phyloP scores from a whole-genome alignment of 2,797 vertebrate species.

The Aldrovandia affinis region DNA sequence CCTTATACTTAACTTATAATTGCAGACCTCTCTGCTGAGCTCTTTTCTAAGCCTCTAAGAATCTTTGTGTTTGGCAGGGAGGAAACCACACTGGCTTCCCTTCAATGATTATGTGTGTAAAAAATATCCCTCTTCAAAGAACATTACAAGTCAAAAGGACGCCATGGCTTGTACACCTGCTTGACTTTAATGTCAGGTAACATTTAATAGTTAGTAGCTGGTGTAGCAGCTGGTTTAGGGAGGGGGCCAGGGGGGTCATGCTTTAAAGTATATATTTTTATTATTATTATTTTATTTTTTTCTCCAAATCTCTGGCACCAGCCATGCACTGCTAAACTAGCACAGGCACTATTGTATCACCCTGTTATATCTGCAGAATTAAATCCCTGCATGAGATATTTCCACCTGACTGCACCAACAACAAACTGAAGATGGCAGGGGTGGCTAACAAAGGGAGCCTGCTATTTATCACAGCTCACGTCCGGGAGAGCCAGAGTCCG shows the following conservation, averaged over 20 bases:
- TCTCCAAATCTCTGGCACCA: background rate
- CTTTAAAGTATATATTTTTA: too few species aligned
- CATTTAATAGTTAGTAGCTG: background rate
- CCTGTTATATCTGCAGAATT: conserved; percentile 29
- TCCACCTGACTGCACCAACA: conserved; percentile 40
- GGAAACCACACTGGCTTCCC: background rate
- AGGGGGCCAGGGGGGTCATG: too few species aligned
- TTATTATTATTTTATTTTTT: too few species aligned
- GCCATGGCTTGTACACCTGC: background rate
- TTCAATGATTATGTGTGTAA: background rate
- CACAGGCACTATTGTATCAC: conserved; percentile 10
- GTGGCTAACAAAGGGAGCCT: conserved; percentile 24
- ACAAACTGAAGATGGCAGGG: conserved; percentile 42
- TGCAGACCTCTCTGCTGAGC: background rate
- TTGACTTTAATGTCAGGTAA: background rate
- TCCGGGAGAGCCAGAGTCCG: conserved; percentile 50
- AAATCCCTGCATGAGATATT: conserved; percentile 44
- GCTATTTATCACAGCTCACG: conserved; percentile 46
- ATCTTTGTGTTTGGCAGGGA: background rate
- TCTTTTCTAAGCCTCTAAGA: background rate
- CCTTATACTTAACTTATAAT: background rate
- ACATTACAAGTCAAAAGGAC: background rate
- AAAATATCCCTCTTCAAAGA: background rate
- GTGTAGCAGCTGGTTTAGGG: background rate
- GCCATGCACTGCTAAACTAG: background rate